These are phyloP conservation scores for Villa cingulata DNA, from an alignment of 2,888 invertebrate species.

Conservation along the genomic window DNA sequence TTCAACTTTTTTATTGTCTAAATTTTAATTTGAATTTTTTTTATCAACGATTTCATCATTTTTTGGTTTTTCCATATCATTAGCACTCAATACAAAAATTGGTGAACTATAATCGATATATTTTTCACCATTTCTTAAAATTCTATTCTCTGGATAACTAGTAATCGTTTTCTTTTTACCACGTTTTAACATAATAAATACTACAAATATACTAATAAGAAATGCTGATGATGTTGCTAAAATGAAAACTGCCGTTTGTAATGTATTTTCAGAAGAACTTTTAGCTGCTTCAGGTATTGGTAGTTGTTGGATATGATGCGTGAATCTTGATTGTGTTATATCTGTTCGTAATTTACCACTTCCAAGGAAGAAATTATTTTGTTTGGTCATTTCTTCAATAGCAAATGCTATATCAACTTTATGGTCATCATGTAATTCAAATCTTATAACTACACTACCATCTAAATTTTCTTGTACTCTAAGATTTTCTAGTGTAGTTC, in stretches of 20 bases:
- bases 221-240: slow-evolving; percentile 67
- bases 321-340: slow-evolving; percentile 49
- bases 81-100: slow-evolving; percentile 33
- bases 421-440: slow-evolving; percentile 53
- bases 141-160: slow-evolving; percentile 14
- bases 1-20: too few species aligned
- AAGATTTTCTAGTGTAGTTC: slow-evolving; percentile 41
- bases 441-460: slow-evolving; percentile 40
- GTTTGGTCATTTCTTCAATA: slow-evolving; percentile 59
- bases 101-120: slow-evolving; percentile 31
- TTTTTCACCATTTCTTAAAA: slow-evolving; percentile 21
- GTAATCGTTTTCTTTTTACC: slow-evolving; percentile 34
- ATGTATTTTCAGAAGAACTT: slow-evolving; percentile 37
- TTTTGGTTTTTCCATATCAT: slow-evolving; percentile 13
- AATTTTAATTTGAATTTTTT: neutral
- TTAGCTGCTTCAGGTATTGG: slow-evolving; percentile 22
- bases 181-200: slow-evolving; percentile 61
- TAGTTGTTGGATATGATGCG: slow-evolving; percentile 34
- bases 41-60: neutral
- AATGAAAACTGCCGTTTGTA: slow-evolving; percentile 64
- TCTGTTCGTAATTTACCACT: slow-evolving; percentile 41
- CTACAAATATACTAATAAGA: slow-evolving; percentile 60
- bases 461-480: slow-evolving; percentile 40
- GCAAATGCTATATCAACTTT: slow-evolving; percentile 69
- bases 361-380: slow-evolving; percentile 25